Percentiles rank a stretch among this genome's conserved stretches.
Evolutionary conservation across 2,113 vertebrate genomes (phyloP).

Genomic region (Apeltes quadracus): DNA sequence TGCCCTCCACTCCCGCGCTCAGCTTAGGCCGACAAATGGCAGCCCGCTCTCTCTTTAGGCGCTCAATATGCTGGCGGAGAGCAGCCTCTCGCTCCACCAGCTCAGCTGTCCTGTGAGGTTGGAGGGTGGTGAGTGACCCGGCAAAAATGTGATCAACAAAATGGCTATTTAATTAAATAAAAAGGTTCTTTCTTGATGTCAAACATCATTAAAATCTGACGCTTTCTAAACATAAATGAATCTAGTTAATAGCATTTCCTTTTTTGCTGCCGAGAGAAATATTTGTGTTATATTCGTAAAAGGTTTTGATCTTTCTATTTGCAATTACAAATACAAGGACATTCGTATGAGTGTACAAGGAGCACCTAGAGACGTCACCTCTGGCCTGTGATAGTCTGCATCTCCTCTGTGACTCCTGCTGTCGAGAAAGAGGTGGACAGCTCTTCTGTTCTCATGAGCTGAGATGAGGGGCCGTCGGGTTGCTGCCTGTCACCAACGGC

Average conservation of each 20-base stretch:
- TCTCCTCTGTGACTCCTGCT: constrained; percentile 64
- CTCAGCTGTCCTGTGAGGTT: constrained; percentile 51
- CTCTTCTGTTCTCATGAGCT: constrained; percentile 56
- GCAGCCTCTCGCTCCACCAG: constrained; percentile 67
- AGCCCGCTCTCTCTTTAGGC: constrained; percentile 78
- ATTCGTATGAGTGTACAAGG: constrained; percentile 6
- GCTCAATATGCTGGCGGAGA: constrained; percentile 76
- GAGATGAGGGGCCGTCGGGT: constrained; percentile 33
- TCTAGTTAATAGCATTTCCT: background rate
- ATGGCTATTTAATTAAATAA: background rate
- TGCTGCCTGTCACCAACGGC: constrained; percentile 20
- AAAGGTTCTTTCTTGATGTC: background rate
- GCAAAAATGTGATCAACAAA: background rate
- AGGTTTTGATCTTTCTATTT: background rate
- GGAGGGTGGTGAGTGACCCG: constrained; percentile 4
- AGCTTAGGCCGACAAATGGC: constrained; percentile 79
- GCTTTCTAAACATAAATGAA: background rate
- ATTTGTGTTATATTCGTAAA: background rate
- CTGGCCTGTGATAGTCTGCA: constrained; percentile 33
- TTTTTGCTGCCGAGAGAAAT: background rate
- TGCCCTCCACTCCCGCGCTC: constrained; percentile 32
- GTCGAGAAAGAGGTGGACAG: constrained; percentile 74
- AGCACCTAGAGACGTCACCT: constrained; percentile 49
- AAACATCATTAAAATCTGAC: background rate
- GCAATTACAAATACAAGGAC: background rate